Evolutionary conservation across 2,888 invertebrate species (phyloP), one percentile per base, ranked within the genome.

Genomic region (Scaptodrosophila latifasciaeformis): DNA sequence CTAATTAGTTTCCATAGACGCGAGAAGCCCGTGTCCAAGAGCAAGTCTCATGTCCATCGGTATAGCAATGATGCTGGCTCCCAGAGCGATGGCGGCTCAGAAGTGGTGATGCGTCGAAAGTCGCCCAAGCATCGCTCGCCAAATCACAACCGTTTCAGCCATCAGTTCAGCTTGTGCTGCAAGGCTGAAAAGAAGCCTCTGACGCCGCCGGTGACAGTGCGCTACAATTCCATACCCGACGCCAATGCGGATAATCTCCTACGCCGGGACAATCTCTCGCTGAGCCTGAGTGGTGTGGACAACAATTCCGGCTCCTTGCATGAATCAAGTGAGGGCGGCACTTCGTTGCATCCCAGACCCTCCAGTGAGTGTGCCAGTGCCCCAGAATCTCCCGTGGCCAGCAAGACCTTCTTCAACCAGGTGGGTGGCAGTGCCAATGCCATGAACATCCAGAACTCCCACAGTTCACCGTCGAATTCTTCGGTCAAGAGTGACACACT

Each of bases 141-240:
- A 1, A 85, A 85, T 56, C 85, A 84, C 55, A 86, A 86, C 69
- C 69, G 86, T 3, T 84, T 86, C 19, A 86, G 86, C 45, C 86
- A 86, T 70, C 85, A 85, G 60, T 86, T 86, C 48, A 83, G 84
- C 46, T 67, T 86, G 50, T 86, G 86, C 60, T 87, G 86, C 60
- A 83, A 84, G 57, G 83, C 83, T 0, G 85, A 86, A 42, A 82
- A 83, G 49, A 85, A 84, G 31, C 81, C 83, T 0, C 60, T 81
- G 54, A 85, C 86, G 13, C 85, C 86, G 2, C 85, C 86, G 5
- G 85, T 86, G 2, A 82, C 84, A 7, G 86, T 86, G 43, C 84
- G 85, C 2, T 86, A 86, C 49, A 86, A 85, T 65, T 86, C 86
- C 43, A 63, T 84, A 58, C 80, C 82, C 7, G 85, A 85, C 54